Evolutionary conservation across 2,797 vertebrate genomes (phyloP), one percentile per base, ranked within the genome.

Genomic region (Alauda arvensis): DNA sequence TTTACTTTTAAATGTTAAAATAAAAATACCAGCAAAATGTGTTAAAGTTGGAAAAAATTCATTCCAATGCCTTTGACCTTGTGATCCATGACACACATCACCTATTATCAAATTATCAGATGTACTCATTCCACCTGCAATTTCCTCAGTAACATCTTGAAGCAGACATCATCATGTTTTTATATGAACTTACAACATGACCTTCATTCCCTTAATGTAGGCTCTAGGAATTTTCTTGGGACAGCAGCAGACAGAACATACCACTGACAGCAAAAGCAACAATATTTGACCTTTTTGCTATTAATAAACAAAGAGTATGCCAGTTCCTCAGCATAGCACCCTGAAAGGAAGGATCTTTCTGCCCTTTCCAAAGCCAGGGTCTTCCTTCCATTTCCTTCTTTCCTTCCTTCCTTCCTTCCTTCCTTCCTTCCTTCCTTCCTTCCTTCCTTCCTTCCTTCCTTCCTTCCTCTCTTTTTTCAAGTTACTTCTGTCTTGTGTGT

Each of bases 201-300:
- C 56, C 52, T 85, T 71, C 70, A 83, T 37, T 25, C 28, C 20
- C 14, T 59, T 69, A 62, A 56, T 28, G 33, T 11, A 53, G n/a
- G 39, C 34, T 70, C 17, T 52, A 34, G 26, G n/a, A 87, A 85
- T 88, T 76, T 80, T 87, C 43, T 55, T 85, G 48, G 59, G 77
- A 67, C 40, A n/a, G 40, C 33, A 89, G 55, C 43, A 87, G 43
- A 60, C 25, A 74, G 34, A 88, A 74, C 19, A 77, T 21, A 57
- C 8, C 17, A 7, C 37, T 65, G 28, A 79, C 7, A 83, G 51
- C 37, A 85, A 65, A 84, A 71, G 25, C 25, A 77, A 71, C 20
- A 77, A 26, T 45, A 77, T 80, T 52, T 85, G 79, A 86, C 76
- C 59, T 92, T 93, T 87, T 53, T 88, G 31, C 66, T 87, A 85